phyloP scores from a whole-genome alignment of 2,888 invertebrate species.

The Drosophila sordidula region DNA sequence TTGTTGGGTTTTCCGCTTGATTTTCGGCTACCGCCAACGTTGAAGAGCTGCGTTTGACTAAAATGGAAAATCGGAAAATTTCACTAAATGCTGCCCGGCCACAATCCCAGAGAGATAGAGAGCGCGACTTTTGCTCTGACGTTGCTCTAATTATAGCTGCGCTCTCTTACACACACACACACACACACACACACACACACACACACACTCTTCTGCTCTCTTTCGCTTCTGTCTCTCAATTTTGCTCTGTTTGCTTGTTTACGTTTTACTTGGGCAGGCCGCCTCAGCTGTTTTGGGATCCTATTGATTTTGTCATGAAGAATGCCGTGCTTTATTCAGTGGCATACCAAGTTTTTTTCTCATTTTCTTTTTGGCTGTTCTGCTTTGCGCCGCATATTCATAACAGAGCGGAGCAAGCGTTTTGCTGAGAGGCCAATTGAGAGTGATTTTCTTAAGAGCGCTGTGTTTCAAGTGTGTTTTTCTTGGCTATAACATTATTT shows the following conservation, averaged over 20 bases:
- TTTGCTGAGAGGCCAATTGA: background rate
- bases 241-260: slow-evolving; percentile 45
- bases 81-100: slow-evolving; percentile 25
- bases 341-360: slow-evolving; percentile 23
- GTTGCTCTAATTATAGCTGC: slow-evolving; percentile 51
- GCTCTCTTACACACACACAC: slow-evolving; percentile 15
- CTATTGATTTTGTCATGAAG: slow-evolving; percentile 70
- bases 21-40: slow-evolving; percentile 69
- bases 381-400: slow-evolving; percentile 67
- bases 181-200: slow-evolving; percentile 1
- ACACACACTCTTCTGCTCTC: slow-evolving; percentile 1
- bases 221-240: background rate
- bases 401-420: slow-evolving; percentile 55
- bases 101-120: background rate
- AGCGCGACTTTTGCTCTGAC: slow-evolving; percentile 1
- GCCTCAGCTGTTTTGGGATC: slow-evolving; percentile 54
- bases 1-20: slow-evolving; percentile 48
- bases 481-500: slow-evolving; percentile 16
- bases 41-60: slow-evolving; percentile 82
- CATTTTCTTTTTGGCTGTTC: slow-evolving; percentile 31
- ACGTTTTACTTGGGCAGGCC: slow-evolving; percentile 49
- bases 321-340: slow-evolving; percentile 32
- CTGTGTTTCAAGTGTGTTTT: background rate
- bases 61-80: slow-evolving; percentile 51
- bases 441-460: background rate